phyloP scores from a whole-genome alignment of 2,113 vertebrate genomes.

The Nycticebus coucang region DNA sequence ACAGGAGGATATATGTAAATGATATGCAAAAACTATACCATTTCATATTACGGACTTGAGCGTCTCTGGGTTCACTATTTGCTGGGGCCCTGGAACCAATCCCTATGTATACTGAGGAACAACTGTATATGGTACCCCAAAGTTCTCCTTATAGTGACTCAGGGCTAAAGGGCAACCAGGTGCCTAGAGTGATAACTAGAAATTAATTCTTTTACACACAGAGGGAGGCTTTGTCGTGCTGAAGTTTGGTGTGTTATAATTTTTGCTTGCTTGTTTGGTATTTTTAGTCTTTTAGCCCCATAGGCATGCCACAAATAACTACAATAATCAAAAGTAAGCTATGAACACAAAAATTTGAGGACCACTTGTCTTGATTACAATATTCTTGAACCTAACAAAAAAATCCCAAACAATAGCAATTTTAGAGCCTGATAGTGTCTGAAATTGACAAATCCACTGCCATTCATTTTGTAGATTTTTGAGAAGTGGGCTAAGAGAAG shows the following conservation, averaged over 20 bases:
- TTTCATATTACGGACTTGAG: background rate
- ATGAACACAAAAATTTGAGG: background rate
- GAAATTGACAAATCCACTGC: background rate
- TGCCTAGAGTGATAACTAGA: background rate
- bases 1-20: background rate
- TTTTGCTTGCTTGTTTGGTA: slow-evolving; percentile 25
- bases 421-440: background rate
- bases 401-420: background rate
- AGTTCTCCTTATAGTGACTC: background rate
- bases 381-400: background rate
- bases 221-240: background rate
- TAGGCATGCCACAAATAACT: background rate
- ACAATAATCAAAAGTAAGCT: background rate
- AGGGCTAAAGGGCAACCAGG: background rate
- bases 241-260: background rate
- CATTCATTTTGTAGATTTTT: background rate
- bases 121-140: background rate
- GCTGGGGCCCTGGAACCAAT: background rate
- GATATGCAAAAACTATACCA: background rate
- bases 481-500: background rate
- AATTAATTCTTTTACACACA: background rate
- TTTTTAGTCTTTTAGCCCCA: background rate
- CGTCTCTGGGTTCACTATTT: background rate
- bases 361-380: background rate
- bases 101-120: background rate